phyloP scores from a whole-genome alignment of 2,797 vertebrate genomes.

The Acrocephalus scirpaceus region DNA sequence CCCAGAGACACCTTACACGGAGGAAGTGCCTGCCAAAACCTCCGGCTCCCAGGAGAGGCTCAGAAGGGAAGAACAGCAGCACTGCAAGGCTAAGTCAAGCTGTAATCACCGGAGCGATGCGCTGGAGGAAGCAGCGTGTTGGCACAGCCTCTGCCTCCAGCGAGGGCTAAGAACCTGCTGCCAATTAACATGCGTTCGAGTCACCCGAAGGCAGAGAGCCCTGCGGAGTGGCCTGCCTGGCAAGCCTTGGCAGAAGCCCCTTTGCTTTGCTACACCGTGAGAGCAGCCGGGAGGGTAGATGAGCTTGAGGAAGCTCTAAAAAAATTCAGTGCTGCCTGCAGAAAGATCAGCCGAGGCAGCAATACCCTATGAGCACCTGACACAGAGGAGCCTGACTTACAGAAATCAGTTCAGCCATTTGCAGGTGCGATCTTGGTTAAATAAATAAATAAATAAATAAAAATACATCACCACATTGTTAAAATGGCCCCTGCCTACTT shows the following conservation, averaged over 20 bases:
- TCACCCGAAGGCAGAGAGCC: background rate
- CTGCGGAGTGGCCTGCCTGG: background rate
- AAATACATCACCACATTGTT: background rate
- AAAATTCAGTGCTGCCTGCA: background rate
- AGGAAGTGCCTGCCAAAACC: conserved; percentile 26
- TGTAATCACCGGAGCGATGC: conserved; percentile 15
- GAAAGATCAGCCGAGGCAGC: background rate
- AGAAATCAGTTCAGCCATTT: background rate
- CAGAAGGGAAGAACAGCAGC: conserved; percentile 36
- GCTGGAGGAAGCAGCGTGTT: background rate
- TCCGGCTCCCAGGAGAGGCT: conserved; percentile 15
- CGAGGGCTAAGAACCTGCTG: background rate
- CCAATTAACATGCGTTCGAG: background rate
- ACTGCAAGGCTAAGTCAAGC: conserved; percentile 36
- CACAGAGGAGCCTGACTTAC: background rate
- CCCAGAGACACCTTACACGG: conserved; percentile 10
- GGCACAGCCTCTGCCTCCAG: conserved; percentile 12
- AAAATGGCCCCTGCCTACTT: conserved; percentile 6
- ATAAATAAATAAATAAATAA: background rate
- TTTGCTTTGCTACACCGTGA: background rate
- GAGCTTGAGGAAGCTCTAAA: background rate
- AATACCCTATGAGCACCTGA: background rate
- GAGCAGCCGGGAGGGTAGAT: background rate
- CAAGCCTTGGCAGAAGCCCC: background rate
- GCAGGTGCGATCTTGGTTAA: background rate